A percentile compares a stretch with the other conserved stretches of the same genome.
These are phyloP conservation scores for Gymnorhina tibicen DNA, from an alignment of 2,113 vertebrate species.

Conservation along the genomic window DNA sequence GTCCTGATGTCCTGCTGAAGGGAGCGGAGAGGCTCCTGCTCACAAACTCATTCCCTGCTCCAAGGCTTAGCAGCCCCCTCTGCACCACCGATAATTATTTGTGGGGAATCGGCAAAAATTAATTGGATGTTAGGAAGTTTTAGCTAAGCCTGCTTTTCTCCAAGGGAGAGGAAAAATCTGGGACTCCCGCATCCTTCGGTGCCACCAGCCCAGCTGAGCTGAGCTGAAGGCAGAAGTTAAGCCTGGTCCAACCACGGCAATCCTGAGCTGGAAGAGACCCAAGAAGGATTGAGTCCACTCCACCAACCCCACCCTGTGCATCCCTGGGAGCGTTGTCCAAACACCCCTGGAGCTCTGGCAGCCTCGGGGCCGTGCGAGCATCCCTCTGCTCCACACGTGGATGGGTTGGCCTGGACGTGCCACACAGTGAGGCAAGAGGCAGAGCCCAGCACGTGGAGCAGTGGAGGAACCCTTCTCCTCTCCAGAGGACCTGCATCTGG, in stretches of 20 bases:
- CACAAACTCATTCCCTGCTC: background rate
- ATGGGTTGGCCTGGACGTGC: background rate
- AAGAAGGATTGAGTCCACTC: background rate
- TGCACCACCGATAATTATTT: background rate
- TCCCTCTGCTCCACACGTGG: background rate
- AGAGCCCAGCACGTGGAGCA: accelerated
- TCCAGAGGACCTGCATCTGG: background rate
- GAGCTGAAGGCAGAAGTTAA: background rate
- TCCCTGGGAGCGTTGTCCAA: background rate
- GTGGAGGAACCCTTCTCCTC: background rate
- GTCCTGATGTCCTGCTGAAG: background rate
- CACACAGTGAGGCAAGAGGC: background rate
- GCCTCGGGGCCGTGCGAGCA: accelerated
- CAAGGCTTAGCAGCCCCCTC: background rate
- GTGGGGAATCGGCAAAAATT: background rate
- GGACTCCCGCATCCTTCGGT: background rate
- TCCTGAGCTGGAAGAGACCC: background rate
- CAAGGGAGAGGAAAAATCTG: background rate
- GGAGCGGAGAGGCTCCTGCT: background rate
- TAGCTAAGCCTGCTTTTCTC: background rate
- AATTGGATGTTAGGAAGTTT: background rate
- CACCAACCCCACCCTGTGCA: background rate
- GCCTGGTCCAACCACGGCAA: accelerated
- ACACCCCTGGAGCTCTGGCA: background rate
- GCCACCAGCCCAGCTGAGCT: background rate